Evolutionary conservation across 2,888 invertebrate species (phyloP).

Genomic region (Abscondita cerata): DNA sequence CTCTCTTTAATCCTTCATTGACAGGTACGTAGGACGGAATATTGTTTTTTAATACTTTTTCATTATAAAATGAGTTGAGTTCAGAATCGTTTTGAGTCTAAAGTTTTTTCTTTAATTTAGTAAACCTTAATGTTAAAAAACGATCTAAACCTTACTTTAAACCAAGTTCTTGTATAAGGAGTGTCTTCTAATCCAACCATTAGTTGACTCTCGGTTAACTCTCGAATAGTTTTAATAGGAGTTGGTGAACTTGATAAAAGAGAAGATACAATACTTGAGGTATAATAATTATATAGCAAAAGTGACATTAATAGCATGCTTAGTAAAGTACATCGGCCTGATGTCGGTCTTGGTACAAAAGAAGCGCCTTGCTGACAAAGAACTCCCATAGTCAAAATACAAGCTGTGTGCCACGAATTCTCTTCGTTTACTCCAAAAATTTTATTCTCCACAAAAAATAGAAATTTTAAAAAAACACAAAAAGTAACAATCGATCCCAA

Average conservation of each 20-base stretch:
- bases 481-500: conserved; percentile 53
- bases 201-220: conserved; percentile 62
- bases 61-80: conserved; percentile 25
- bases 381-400: conserved; percentile 48
- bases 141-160: conserved; percentile 38
- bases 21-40: conserved; percentile 34
- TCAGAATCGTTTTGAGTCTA: conserved; percentile 28
- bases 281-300: conserved; percentile 66
- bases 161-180: conserved; percentile 58
- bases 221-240: conserved; percentile 61
- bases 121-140: not conserved
- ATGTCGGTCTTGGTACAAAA: conserved; percentile 42
- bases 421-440: conserved; percentile 53
- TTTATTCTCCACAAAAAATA: conserved; percentile 54
- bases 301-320: conserved; percentile 51
- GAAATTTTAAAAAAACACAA: conserved; percentile 52
- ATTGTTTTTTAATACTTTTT: conserved; percentile 21
- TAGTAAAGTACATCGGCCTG: conserved; percentile 49
- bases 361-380: conserved; percentile 45
- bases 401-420: conserved; percentile 58
- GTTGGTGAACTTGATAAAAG: conserved; percentile 62
- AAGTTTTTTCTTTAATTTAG: not conserved
- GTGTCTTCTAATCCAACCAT: conserved; percentile 61
- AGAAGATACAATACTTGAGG: conserved; percentile 67
- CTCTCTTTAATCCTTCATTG: conserved; percentile 55